Percentiles rank a stretch among this genome's conserved stretches.
Conservation (phyloP, 2,113 vertebrate species). For the Naja naja region DNA sequence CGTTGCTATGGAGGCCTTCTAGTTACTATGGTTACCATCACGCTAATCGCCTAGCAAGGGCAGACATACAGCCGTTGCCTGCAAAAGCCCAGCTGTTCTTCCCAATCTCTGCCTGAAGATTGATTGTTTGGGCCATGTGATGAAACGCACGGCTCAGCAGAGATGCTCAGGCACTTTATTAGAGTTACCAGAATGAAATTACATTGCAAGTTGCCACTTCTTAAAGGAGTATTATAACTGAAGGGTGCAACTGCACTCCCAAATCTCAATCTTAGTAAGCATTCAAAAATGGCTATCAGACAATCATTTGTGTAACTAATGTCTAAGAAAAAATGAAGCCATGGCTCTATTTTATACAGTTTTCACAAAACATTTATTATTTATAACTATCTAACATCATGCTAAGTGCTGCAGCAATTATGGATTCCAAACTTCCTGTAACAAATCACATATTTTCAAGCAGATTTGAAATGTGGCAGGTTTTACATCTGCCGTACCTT, state of each 20-base stretch:
- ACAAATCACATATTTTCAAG: background rate
- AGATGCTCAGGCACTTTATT: constrained; percentile 54
- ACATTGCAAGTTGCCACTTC: background rate
- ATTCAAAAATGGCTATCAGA: background rate
- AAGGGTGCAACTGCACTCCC: background rate
- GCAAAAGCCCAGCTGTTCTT: constrained; percentile 70
- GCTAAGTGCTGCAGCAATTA: background rate
- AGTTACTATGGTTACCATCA: constrained; percentile 79
- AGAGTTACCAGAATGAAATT: constrained; percentile 22
- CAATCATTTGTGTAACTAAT: background rate
- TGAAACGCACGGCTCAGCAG: constrained; percentile 75
- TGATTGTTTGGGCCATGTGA: constrained; percentile 78
- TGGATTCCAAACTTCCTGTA: background rate
- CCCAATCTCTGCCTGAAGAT: constrained; percentile 67
- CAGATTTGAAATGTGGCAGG: background rate
- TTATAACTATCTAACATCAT: background rate
- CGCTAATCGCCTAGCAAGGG: constrained; percentile 79
- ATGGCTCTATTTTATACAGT: background rate
- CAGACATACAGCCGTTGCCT: constrained; percentile 74
- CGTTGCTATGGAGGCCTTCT: constrained; percentile 78
- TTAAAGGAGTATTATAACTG: background rate
- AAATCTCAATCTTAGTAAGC: background rate
- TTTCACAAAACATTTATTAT: background rate
- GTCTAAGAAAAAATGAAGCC: background rate
- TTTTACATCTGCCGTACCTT: background rate